Conservation (phyloP, 2,113 vertebrate genomes). For the Callipepla squamata region DNA sequence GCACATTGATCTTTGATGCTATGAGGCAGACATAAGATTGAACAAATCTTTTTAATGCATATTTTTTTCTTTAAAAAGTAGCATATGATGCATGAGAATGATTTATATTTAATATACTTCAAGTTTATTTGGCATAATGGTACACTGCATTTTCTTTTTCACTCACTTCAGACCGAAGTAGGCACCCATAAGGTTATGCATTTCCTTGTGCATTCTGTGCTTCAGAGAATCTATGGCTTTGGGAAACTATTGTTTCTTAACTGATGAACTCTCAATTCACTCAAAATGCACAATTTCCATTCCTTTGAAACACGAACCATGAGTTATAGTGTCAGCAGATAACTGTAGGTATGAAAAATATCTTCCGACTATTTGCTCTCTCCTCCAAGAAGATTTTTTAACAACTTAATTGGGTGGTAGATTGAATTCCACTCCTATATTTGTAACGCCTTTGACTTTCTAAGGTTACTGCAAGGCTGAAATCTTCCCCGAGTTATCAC, state of each 20-base stretch:
- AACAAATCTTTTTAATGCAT: conserved; percentile 71
- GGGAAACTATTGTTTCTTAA: conserved; percentile 8
- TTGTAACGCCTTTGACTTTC: neutral
- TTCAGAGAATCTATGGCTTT: neutral
- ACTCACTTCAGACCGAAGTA: neutral
- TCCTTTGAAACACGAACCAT: neutral
- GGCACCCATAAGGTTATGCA: neutral
- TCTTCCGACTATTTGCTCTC: neutral
- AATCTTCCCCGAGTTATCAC: neutral
- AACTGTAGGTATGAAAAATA: neutral
- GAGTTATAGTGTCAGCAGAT: neutral
- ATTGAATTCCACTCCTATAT: neutral
- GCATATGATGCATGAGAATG: conserved; percentile 57
- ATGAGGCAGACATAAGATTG: conserved; percentile 69
- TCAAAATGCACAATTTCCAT: neutral
- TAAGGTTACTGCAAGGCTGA: neutral
- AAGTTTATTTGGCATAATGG: conserved; percentile 40
- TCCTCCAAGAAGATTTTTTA: neutral
- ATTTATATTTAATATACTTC: conserved; percentile 66
- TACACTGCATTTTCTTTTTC: neutral
- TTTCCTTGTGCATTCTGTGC: neutral
- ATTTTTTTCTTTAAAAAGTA: conserved; percentile 72
- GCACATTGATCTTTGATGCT: conserved; percentile 81
- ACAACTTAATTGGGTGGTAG: neutral
- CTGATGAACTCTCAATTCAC: conserved; percentile 12